Percentiles rank a stretch among this genome's conserved stretches.
These are phyloP conservation scores for Selene dorsalis DNA, from an alignment of 2,797 vertebrate species.

Conservation along the genomic window DNA sequence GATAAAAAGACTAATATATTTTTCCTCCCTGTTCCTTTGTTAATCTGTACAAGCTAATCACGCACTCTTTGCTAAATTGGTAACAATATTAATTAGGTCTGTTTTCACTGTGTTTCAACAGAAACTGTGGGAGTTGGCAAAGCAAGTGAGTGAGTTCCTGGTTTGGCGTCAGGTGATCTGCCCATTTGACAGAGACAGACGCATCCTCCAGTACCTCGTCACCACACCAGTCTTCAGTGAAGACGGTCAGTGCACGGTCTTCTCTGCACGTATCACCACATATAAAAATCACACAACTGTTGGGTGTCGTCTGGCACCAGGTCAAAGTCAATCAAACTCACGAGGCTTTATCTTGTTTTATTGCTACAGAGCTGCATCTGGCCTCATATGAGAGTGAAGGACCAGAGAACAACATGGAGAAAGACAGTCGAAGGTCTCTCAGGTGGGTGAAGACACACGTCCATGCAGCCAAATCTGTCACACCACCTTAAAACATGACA, in stretches of 20 bases:
- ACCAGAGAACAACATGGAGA: constrained; percentile 96
- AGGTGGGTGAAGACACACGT: constrained; percentile 80
- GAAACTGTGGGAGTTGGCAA: constrained; percentile 97
- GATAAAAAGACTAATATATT: constrained; percentile 1
- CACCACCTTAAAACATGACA: not conserved
- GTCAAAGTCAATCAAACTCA: constrained; percentile 4
- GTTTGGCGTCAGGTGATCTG: constrained; percentile 96
- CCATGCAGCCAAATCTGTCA: not conserved
- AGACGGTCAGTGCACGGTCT: constrained; percentile 85
- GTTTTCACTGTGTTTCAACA: constrained; percentile 63
- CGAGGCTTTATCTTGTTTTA: not conserved
- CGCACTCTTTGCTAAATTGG: not conserved
- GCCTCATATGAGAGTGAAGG: constrained; percentile 97
- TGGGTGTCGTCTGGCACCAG: not conserved
- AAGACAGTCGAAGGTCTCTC: constrained; percentile 94
- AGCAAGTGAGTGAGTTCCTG: constrained; percentile 96
- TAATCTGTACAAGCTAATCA: not conserved
- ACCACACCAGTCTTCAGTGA: constrained; percentile 92
- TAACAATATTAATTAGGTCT: not conserved
- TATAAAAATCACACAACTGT: not conserved
- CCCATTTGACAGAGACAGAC: constrained; percentile 92
- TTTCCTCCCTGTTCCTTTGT: not conserved
- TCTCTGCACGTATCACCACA: accelerated
- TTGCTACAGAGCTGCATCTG: constrained; percentile 89
- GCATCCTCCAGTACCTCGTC: constrained; percentile 92